Percentiles rank a stretch among this genome's conserved stretches.
These are phyloP conservation scores for Caenorhabditis inopinata DNA, from an alignment of 1,140 invertebrate genomes.

Conservation along the genomic window DNA sequence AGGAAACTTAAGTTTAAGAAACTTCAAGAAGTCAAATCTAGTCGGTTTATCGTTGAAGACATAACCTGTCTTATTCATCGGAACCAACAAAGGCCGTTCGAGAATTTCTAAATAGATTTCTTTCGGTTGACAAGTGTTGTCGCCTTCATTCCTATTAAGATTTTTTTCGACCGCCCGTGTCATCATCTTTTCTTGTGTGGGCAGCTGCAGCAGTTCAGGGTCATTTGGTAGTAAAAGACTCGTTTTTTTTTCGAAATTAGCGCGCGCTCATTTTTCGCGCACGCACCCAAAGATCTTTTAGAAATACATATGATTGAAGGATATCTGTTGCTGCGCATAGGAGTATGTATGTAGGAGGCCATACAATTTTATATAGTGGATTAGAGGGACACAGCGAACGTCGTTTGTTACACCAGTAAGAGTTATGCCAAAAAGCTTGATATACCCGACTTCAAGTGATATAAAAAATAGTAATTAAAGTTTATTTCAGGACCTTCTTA, in stretches of 20 bases:
- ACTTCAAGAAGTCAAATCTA: too few species aligned
- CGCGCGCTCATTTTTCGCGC: constrained; percentile 2
- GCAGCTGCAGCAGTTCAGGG: constrained; percentile 24
- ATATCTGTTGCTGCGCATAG: too few species aligned
- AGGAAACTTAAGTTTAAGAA: too few species aligned
- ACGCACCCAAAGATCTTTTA: neutral
- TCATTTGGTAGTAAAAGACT: constrained; percentile 17
- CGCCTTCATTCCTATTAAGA: neutral
- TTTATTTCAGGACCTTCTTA: constrained; percentile 45
- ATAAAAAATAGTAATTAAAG: too few species aligned
- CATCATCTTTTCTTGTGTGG: neutral
- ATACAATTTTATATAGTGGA: too few species aligned
- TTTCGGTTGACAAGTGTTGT: neutral
- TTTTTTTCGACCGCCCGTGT: neutral
- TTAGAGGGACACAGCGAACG: neutral
- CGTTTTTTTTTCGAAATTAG: neutral
- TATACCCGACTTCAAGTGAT: too few species aligned
- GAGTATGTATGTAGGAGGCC: too few species aligned
- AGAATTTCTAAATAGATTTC: neutral
- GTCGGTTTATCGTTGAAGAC: too few species aligned
- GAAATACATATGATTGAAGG: neutral
- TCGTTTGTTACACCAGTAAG: neutral
- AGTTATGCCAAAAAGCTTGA: too few species aligned
- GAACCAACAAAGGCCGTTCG: constrained; percentile 4
- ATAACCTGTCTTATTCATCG: neutral